Base-by-base conservation (phyloP, 2,113 vertebrate genomes). In the Macheiramphus alcinus region DNA sequence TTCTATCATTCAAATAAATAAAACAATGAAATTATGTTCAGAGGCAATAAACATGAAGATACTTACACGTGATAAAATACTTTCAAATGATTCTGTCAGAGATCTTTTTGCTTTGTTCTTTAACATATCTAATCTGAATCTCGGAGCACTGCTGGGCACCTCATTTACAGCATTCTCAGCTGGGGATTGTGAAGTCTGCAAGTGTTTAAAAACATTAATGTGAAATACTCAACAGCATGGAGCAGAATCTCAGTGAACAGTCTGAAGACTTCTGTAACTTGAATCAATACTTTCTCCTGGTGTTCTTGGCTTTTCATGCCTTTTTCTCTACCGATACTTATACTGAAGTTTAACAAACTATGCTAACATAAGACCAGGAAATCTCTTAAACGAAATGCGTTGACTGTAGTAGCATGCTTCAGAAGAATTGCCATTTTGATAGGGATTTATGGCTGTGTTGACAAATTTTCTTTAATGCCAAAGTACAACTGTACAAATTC, bases 61-160 rank as follows among this genome's bases (percentile, higher is more conserved):
- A 96, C 98, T 97, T 97, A 98, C 98, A 92, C 98, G 98, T 36
- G 95, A 97, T 53, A 96, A 96, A 97, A 99, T 99, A 72, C 98
- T 99, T 97, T 99, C 99, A 89, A 99, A 95, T 10, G 99, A 99
- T 91, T 99, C 99, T 0, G 99, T 99, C 63, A 99, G 97, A 48
- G 99, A 99, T 59, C 98, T 98, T 92, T 99, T 99, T 3, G 99
- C 99, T 98, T 99, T 98, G 90, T 97, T 99, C 96, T 99, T 99
- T 76, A 99, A 98, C 97, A 98, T 98, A 70, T 99, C 99, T 34
- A 99, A 98, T 91, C 98, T 98, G 97, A 99, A 98, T 29, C 99
- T 98, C 1, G 99, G 94, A 94, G 98, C 98, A 38, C 97, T 99
- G 87, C 97, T 97, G 73, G 98, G 98, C 40, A 96, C 87, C 65